phyloP scores from a whole-genome alignment of 2,797 vertebrate species.

The Galago senegalensis region DNA sequence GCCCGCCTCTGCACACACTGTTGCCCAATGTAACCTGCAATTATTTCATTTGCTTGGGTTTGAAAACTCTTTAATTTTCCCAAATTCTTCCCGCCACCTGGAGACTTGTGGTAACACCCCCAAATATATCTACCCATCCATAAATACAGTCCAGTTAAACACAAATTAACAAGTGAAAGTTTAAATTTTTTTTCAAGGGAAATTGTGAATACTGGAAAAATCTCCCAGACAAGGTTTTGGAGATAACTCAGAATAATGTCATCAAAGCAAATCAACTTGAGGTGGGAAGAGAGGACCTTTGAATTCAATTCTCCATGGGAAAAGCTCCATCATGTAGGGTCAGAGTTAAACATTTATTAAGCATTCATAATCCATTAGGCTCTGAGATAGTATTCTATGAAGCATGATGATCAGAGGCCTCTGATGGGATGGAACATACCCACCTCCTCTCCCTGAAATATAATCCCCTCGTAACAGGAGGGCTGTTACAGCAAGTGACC shows the following conservation, averaged over 20 bases:
- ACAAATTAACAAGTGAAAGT: not conserved
- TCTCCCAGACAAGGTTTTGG: not conserved
- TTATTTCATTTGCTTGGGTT: conserved; percentile 33
- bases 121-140: not conserved
- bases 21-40: not conserved
- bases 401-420: not conserved
- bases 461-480: not conserved
- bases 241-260: not conserved
- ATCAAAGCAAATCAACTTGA: not conserved
- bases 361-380: not conserved
- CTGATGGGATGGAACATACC: not conserved
- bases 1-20: not conserved
- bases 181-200: not conserved
- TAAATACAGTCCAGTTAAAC: not conserved
- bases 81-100: not conserved
- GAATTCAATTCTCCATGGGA: not conserved
- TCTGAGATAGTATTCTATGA: not conserved
- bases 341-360: not conserved
- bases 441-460: not conserved
- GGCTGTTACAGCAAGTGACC: not conserved
- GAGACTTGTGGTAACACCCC: not conserved
- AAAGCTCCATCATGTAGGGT: not conserved
- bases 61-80: conserved; percentile 4
- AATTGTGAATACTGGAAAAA: conserved; percentile 18
- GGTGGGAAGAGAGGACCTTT: not conserved